These are phyloP conservation scores for Cydia amplana DNA, from an alignment of 1,140 invertebrate genomes.

Conservation along the genomic window DNA sequence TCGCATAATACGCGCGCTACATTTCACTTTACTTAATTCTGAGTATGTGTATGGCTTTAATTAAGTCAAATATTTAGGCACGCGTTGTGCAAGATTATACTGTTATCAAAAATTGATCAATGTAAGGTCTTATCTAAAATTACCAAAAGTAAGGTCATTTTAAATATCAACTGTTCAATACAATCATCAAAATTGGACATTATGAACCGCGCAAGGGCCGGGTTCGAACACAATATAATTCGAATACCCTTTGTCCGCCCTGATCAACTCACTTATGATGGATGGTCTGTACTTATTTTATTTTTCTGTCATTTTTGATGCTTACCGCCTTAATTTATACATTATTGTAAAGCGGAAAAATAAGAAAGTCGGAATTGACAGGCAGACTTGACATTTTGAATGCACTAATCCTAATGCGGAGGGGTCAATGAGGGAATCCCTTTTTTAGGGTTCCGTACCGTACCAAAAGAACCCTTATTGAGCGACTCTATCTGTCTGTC, in stretches of 20 bases:
- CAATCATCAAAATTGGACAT: background rate
- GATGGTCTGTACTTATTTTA: background rate
- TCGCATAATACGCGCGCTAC: too few relatives aligned
- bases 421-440: too few relatives aligned
- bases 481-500: too few relatives aligned
- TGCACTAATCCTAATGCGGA: too few relatives aligned
- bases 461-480: too few relatives aligned
- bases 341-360: background rate
- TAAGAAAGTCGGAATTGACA: background rate
- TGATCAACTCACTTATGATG: background rate
- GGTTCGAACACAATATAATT: constrained; percentile 5
- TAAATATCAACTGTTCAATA: background rate
- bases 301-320: background rate
- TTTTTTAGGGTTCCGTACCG: too few relatives aligned
- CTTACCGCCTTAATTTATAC: background rate
- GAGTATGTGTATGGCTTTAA: too few relatives aligned
- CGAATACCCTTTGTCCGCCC: background rate
- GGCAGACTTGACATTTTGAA: background rate
- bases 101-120: too few relatives aligned
- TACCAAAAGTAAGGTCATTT: background rate
- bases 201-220: background rate
- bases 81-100: too few relatives aligned
- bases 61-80: too few relatives aligned
- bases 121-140: too few relatives aligned
- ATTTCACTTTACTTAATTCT: too few relatives aligned